Base-by-base conservation (phyloP, 2,888 invertebrate genomes). In the Carterocephalus palaemon region DNA sequence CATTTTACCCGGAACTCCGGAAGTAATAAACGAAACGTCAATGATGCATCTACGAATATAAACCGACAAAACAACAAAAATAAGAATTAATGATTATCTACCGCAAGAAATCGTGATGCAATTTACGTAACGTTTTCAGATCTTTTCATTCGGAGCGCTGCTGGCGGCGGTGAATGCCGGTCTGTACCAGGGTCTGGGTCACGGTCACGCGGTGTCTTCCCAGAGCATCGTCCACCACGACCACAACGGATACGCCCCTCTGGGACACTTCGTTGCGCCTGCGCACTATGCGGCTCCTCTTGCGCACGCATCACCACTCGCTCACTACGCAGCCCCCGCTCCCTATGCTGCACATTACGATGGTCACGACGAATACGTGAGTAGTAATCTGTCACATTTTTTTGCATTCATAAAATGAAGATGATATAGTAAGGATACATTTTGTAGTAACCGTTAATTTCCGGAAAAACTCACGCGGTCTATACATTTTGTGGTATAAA, bases 131-230 rank as follows among this genome's bases (percentile, higher is more conserved):
- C 28, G 16, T 20, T 54, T 63, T 8, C 57, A 83, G 83, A 70
- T 82, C 47, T 62, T 83, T 58, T 70, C 78, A 53, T 62, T 88
- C 56, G 70, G 79, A 70, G 76, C 81, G 66, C 64, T 88, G 60
- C 55, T 88, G 73, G 78, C 79, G 46, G 73, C 86, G 10, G 86
- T 85, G 60, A 87, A 80, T 59, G 90, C 89, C 36, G 90, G 90
- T 36, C 70, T 89, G 55, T 83, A 75, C 73, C 39, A 20, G 12
- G 34, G 28, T 62, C 75, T 70, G 46, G 58, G 59, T 49, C 81
- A 80, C 60, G 80, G 83, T 57, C 62, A 64, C 6, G 85, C 83
- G 5, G 70, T 83, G 10, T 86, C 85, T 9, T 80, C 84, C 23
- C 85, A 87, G 56, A 84, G 77, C 70, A 81, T 85, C 54, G 66